Evolutionary conservation across 2,888 invertebrate genomes (phyloP).

Genomic region (Spilosoma lubricipeda): DNA sequence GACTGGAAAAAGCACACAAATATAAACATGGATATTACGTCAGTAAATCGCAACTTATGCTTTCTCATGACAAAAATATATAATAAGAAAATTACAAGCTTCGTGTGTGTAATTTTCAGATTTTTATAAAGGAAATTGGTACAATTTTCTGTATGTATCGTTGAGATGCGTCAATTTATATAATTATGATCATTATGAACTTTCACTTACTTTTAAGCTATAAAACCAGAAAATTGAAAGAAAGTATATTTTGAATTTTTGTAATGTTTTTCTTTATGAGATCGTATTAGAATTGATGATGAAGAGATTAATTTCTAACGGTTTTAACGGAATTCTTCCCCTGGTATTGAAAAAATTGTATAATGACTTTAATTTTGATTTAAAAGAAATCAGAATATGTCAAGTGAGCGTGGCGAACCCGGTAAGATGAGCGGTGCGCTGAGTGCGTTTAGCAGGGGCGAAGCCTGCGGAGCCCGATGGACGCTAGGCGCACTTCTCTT

Average conservation of each 20-base stretch:
- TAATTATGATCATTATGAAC: background rate
- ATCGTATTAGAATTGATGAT: background rate
- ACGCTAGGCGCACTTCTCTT: constrained; percentile 86
- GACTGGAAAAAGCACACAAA: background rate
- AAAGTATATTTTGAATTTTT: background rate
- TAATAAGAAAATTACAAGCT: background rate
- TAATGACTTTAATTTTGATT: background rate
- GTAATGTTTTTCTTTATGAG: background rate
- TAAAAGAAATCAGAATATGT: constrained; percentile 54
- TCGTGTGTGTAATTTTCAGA: constrained; percentile 1
- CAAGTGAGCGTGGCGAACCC: constrained; percentile 59
- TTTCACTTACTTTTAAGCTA: background rate
- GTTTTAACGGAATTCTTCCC: background rate
- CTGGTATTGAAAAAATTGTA: background rate
- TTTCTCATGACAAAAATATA: background rate
- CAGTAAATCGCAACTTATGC: background rate
- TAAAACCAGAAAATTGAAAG: background rate
- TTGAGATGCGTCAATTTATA: background rate
- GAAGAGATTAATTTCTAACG: background rate
- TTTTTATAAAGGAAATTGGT: constrained; percentile 1
- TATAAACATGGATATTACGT: background rate
- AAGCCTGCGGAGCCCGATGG: constrained; percentile 84
- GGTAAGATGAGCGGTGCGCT: constrained; percentile 67
- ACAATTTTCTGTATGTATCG: background rate
- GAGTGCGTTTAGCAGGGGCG: constrained; percentile 68